Base-by-base conservation (phyloP, 2,888 invertebrate species). In the Andrena marginata region DNA sequence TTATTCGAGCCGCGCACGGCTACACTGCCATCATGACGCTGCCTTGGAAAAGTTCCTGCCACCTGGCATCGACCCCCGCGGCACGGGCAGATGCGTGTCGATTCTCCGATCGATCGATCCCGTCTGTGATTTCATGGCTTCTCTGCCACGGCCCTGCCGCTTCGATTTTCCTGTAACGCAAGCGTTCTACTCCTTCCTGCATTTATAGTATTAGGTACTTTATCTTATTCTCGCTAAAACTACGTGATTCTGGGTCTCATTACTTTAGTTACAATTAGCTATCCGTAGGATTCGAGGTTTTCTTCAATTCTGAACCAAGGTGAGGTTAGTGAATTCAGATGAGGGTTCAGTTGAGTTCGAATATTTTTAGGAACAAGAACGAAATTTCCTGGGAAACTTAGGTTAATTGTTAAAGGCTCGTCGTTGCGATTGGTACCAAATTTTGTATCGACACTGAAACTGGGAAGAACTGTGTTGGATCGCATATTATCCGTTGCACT, bases 31-130 rank as follows among this genome's bases (percentile, higher is more conserved):
- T 54, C 76, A 82, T 63, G 84, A 85, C 81, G 82, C 78, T 82
- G 84, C 81, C 77, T 83, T 76, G 84, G 89, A 89, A 87, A 89
- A 88, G 80, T 87, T 86, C 68, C 77, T 65, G 84, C 85, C 92
- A 92, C 92, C 92, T 92, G 92, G 92, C 71, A 51, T 78, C 73
- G 88, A 86, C 80, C 92, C 90, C 92, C 91, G 80, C 68, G 82
- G 82, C 85, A 84, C 73, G 77, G 71, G 87, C 89, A 89, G 89
- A 89, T 89, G 89, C 82, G 73, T 60, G 65, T 73, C 78, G 56
- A 80, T 84, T 76, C 75, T 29, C 33, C 26, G 75, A 79, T 77
- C 85, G 77, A 81, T 85, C 74, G 79, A 80, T 77, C 77, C 56
- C 23, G 26, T 8, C 62, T 2, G 59, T 80, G 80, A 75, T 75